Evolutionary conservation across 2,888 invertebrate genomes (phyloP).

Genomic region (Pandemis heparana): DNA sequence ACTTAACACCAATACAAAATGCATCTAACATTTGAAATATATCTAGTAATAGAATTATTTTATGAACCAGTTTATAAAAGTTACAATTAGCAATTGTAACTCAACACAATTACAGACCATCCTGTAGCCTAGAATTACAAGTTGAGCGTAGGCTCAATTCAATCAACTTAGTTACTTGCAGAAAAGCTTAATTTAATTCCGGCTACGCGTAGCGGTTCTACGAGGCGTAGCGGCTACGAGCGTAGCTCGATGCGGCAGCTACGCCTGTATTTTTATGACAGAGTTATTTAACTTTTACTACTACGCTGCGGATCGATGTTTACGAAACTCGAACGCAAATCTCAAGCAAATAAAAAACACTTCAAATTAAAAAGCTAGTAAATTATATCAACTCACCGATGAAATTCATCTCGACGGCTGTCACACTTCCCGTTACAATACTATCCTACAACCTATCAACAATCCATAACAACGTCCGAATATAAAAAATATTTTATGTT

Average conservation of each 20-base stretch:
- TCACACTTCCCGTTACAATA: slow-evolving; percentile 60
- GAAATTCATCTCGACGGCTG: slow-evolving; percentile 75
- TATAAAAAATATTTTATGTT: slow-evolving; percentile 71
- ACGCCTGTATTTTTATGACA: slow-evolving; percentile 36
- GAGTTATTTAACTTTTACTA: slow-evolving; percentile 30
- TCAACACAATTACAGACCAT: background rate
- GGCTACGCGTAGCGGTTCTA: slow-evolving; percentile 1
- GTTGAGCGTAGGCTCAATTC: slow-evolving; percentile 5
- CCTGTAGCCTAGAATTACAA: background rate
- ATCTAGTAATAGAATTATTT: background rate
- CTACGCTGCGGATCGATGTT: slow-evolving; percentile 2
- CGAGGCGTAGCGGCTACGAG: slow-evolving; percentile 18
- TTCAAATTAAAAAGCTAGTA: slow-evolving; percentile 18
- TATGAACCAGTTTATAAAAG: background rate
- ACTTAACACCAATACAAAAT: too few species aligned
- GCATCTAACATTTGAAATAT: too few species aligned
- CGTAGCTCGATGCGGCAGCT: slow-evolving; percentile 31
- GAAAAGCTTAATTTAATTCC: slow-evolving; percentile 20
- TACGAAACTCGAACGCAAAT: background rate
- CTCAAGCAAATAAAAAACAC: background rate
- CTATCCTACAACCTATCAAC: slow-evolving; percentile 61
- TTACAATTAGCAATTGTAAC: background rate
- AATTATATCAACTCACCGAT: slow-evolving; percentile 70
- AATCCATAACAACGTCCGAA: slow-evolving; percentile 70
- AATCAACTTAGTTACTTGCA: slow-evolving; percentile 29